A percentile compares a stretch with the other conserved stretches of the same genome.
Conservation (phyloP, 2,888 invertebrate genomes). For the Saturnia pavonia region DNA sequence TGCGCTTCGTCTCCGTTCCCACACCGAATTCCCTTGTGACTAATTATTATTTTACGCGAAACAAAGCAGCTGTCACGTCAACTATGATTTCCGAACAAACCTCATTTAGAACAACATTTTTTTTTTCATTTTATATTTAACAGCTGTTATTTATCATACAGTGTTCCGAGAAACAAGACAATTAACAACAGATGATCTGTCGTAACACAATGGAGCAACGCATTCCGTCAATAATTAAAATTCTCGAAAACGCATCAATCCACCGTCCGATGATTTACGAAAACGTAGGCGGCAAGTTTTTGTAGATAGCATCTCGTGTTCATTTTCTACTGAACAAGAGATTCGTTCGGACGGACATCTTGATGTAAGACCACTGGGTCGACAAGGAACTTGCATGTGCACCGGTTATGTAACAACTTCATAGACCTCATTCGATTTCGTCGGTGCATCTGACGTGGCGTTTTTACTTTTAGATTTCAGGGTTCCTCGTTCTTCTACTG, state of each 20-base stretch:
- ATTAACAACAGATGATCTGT: conserved; percentile 45
- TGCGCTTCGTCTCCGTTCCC: conserved; percentile 58
- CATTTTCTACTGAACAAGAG: conserved; percentile 31
- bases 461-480: conserved; percentile 45
- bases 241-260: conserved; percentile 39
- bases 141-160: conserved; percentile 40
- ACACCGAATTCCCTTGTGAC: conserved; percentile 69
- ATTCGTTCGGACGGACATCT: conserved; percentile 32
- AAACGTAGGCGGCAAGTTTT: conserved; percentile 56
- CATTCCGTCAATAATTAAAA: conserved; percentile 51
- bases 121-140: conserved; percentile 29
- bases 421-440: conserved; percentile 63
- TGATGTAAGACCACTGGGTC: conserved; percentile 45
- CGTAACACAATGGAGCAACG: conserved; percentile 47
- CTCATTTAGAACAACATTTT: conserved; percentile 24
- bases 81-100: conserved; percentile 28
- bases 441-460: conserved; percentile 58
- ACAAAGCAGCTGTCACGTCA: conserved; percentile 60
- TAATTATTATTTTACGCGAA: conserved; percentile 50
- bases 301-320: conserved; percentile 57
- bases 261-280: conserved; percentile 49
- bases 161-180: conserved; percentile 38
- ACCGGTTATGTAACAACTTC: conserved; percentile 64
- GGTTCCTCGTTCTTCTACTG: conserved; percentile 27
- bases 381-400: conserved; percentile 47